Evolutionary conservation across 2,113 vertebrate species (phyloP).

Genomic region (Cyanistes caeruleus): DNA sequence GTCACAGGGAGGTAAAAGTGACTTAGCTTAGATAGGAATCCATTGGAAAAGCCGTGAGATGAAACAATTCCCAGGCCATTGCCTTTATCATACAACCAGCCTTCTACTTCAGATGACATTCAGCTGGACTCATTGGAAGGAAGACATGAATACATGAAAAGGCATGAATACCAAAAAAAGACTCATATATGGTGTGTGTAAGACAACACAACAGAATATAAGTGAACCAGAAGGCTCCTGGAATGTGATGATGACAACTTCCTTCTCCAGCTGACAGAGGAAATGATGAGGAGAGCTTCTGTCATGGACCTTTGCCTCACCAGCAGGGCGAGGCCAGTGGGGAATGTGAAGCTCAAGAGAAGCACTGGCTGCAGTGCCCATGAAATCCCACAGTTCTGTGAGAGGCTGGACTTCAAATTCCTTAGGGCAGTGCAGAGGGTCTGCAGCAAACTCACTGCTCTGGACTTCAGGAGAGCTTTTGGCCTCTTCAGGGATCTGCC

Average conservation of each 20-base stretch:
- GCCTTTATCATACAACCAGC: not conserved
- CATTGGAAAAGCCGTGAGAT: not conserved
- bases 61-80: not conserved
- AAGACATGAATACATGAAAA: not conserved
- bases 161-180: not conserved
- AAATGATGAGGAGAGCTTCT: not conserved
- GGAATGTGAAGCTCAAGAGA: not conserved
- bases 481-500: not conserved
- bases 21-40: not conserved
- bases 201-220: not conserved
- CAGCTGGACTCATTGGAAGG: not conserved
- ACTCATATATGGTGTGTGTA: not conserved
- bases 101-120: not conserved
- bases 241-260: not conserved
- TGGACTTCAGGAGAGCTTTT: not conserved
- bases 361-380: not conserved
- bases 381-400: not conserved
- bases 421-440: not conserved
- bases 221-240: not conserved
- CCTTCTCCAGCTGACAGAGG: not conserved
- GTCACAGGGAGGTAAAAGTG: not conserved
- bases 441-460: not conserved
- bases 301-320: not conserved
- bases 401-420: not conserved
- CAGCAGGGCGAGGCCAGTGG: accelerated